Percentiles rank a stretch among this genome's conserved stretches.
Conservation (phyloP, 1,140 invertebrate species). For the Drosophila pectinifera region DNA sequence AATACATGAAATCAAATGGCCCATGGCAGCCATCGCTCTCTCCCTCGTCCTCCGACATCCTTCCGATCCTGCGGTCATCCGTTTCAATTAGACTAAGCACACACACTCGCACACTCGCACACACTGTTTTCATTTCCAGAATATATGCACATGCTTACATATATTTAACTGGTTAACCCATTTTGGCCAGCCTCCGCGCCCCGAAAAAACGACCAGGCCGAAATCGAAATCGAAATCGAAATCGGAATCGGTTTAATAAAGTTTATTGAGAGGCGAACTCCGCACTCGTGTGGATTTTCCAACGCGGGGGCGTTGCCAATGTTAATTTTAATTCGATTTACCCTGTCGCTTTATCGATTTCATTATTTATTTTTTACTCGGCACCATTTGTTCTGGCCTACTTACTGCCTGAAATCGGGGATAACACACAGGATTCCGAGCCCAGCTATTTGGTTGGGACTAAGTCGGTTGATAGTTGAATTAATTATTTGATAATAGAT, state of each 20-base stretch:
- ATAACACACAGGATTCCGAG: slow-evolving; percentile 2
- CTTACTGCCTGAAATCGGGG: not conserved
- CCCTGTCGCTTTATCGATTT: slow-evolving; percentile 28
- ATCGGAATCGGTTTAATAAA: slow-evolving; percentile 44
- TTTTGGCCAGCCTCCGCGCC: not conserved
- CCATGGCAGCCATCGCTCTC: slow-evolving; percentile 12
- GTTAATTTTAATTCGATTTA: slow-evolving; percentile 53
- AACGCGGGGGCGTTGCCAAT: slow-evolving; percentile 5
- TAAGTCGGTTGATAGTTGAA: slow-evolving; percentile 3
- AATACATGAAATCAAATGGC: slow-evolving; percentile 51
- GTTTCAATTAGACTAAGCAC: slow-evolving; percentile 62
- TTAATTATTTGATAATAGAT: not conserved
- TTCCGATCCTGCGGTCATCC: slow-evolving; percentile 47
- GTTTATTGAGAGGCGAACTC: slow-evolving; percentile 40
- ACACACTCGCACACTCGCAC: slow-evolving; percentile 4
- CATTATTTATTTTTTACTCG: not conserved
- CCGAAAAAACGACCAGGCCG: too few relatives aligned
- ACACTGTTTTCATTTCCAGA: slow-evolving; percentile 4
- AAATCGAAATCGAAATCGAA: not conserved
- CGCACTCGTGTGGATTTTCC: not conserved
- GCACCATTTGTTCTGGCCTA: slow-evolving; percentile 8
- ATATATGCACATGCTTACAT: slow-evolving; percentile 18
- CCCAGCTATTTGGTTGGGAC: not conserved
- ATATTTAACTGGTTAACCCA: slow-evolving; percentile 42
- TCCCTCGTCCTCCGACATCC: not conserved